These are phyloP conservation scores for Lampropteryx suffumata DNA, from an alignment of 2,888 invertebrate species.

Conservation along the genomic window DNA sequence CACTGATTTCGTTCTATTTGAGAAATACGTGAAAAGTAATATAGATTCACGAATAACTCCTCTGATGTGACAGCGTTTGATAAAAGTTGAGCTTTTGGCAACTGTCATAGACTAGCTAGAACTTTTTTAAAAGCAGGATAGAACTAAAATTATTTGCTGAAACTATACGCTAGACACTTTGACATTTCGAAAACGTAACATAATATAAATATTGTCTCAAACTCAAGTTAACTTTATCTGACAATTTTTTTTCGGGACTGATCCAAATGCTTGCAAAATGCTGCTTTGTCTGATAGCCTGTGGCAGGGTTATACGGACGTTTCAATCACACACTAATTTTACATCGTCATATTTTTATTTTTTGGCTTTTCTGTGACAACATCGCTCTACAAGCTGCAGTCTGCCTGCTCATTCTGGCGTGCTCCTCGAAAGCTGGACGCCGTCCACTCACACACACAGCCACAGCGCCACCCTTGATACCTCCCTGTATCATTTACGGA, in stretches of 20 bases:
- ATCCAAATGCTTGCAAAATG: too few relatives aligned
- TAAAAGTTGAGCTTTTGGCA: not conserved
- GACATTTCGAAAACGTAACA: too few relatives aligned
- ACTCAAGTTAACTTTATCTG: too few relatives aligned
- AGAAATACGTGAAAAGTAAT: not conserved
- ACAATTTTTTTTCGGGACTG: too few relatives aligned
- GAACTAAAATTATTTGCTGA: not conserved
- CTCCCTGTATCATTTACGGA: slow-evolving; percentile 52
- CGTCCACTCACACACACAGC: slow-evolving; percentile 69
- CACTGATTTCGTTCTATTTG: too few relatives aligned
- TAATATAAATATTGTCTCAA: too few relatives aligned
- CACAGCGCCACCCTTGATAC: slow-evolving; percentile 30
- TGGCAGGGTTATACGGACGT: too few relatives aligned
- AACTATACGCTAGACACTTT: too few relatives aligned
- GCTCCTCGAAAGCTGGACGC: slow-evolving; percentile 73
- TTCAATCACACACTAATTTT: too few relatives aligned
- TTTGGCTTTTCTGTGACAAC: slow-evolving; percentile 36
- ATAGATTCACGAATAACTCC: not conserved
- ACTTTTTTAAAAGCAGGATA: not conserved
- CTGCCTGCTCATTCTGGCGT: slow-evolving; percentile 65
- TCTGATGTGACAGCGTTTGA: not conserved
- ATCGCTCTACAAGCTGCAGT: slow-evolving; percentile 54
- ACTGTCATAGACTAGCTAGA: not conserved
- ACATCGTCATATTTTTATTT: not conserved
- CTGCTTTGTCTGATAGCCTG: too few relatives aligned